Evolutionary conservation across 2,113 vertebrate genomes (phyloP).

Genomic region (Channa argus): DNA sequence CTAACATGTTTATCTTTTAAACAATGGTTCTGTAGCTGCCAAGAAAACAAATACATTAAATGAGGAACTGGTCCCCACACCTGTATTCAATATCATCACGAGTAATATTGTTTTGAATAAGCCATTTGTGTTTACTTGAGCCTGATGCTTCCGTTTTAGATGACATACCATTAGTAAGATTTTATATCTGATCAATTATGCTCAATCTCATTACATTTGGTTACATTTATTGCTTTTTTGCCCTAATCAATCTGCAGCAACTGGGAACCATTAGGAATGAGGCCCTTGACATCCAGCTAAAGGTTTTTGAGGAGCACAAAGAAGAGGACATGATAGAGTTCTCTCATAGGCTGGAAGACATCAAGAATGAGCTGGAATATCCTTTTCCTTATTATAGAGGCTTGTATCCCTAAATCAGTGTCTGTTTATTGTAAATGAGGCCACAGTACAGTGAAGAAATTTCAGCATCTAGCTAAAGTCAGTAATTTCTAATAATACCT

Average conservation of each 20-base stretch:
- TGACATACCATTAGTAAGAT: neutral
- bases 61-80: conserved; percentile 13
- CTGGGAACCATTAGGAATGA: conserved; percentile 88
- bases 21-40: conserved; percentile 43
- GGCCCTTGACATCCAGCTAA: conserved; percentile 96
- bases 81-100: conserved; percentile 35
- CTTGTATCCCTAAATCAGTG: neutral
- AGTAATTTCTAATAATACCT: neutral
- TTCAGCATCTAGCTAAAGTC: neutral
- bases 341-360: conserved; percentile 94
- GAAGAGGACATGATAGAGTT: conserved; percentile 98
- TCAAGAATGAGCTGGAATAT: conserved; percentile 96
- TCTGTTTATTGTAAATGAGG: conserved; percentile 16
- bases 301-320: conserved; percentile 96
- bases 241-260: conserved; percentile 60
- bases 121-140: conserved; percentile 13
- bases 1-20: conserved; percentile 62
- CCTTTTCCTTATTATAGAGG: conserved; percentile 81
- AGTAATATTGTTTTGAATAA: conserved; percentile 33
- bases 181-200: conserved; percentile 7
- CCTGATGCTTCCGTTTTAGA: neutral
- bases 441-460: neutral
- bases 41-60: conserved; percentile 54
- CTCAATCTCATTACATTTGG: neutral
- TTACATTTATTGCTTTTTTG: conserved; percentile 22